phyloP scores from a whole-genome alignment of 2,888 invertebrate species.

The Fragum fragum region DNA sequence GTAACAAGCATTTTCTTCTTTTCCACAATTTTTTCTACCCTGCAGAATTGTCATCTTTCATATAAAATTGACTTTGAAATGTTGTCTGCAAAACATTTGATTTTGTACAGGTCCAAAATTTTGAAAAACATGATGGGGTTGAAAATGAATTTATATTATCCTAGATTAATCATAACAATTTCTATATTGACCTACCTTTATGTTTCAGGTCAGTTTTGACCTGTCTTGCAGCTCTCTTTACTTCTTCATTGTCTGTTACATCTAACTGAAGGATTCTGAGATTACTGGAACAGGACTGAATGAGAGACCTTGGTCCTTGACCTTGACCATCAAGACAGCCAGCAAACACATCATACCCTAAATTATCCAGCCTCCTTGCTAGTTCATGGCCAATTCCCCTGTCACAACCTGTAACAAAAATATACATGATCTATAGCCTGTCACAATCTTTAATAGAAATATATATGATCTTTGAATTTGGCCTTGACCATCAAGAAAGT shows the following conservation, averaged over 20 bases:
- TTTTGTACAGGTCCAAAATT: too few species aligned
- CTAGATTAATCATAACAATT: too few species aligned
- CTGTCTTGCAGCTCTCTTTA: slow-evolving; percentile 65
- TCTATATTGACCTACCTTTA: slow-evolving; percentile 64
- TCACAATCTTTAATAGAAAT: too few species aligned
- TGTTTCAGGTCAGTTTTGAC: slow-evolving; percentile 68
- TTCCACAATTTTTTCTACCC: too few species aligned
- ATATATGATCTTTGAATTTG: slow-evolving; percentile 69
- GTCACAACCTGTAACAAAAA: slow-evolving; percentile 79
- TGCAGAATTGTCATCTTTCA: too few species aligned
- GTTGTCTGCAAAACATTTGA: too few species aligned
- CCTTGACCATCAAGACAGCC: slow-evolving; percentile 76
- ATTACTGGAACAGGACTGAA: slow-evolving; percentile 67
- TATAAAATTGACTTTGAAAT: too few species aligned
- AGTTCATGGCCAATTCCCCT: slow-evolving; percentile 80
- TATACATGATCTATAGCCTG: too few species aligned
- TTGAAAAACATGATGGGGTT: too few species aligned
- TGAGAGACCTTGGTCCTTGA: slow-evolving; percentile 70
- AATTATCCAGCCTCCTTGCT: slow-evolving; percentile 74
- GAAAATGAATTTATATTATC: too few species aligned
- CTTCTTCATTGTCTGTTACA: slow-evolving; percentile 72
- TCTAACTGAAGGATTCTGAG: slow-evolving; percentile 79
- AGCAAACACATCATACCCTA: slow-evolving; percentile 82
- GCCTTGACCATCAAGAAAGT: slow-evolving; percentile 73
- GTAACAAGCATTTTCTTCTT: too few species aligned